Conservation (phyloP, 2,888 invertebrate genomes). For the Pocota personata region DNA sequence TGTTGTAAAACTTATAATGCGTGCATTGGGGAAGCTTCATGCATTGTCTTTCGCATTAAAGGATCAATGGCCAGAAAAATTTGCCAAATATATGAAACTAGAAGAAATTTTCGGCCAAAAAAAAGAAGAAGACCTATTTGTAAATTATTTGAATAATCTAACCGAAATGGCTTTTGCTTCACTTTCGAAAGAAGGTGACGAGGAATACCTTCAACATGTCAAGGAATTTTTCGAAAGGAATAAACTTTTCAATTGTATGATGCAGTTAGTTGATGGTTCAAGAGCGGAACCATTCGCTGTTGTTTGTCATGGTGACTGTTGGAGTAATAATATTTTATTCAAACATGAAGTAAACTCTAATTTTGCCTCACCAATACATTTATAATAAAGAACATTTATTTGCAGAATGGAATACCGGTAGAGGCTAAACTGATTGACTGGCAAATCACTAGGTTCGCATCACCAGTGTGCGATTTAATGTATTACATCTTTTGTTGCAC, state of each 20-base stretch:
- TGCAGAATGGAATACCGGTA: conserved; percentile 69
- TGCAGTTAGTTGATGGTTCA: conserved; percentile 73
- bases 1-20: conserved; percentile 81
- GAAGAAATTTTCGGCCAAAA: conserved; percentile 78
- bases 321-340: conserved; percentile 81
- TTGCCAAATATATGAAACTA: conserved; percentile 75
- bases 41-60: conserved; percentile 83
- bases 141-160: conserved; percentile 76
- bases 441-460: conserved; percentile 80
- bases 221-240: conserved; percentile 73
- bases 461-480: conserved; percentile 79
- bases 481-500: conserved; percentile 80
- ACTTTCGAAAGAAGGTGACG: conserved; percentile 71
- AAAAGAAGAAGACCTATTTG: conserved; percentile 75
- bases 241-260: conserved; percentile 75
- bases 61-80: conserved; percentile 76
- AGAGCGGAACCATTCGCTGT: conserved; percentile 80
- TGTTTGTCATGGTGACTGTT: conserved; percentile 81
- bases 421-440: conserved; percentile 79
- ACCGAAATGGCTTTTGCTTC: conserved; percentile 75
- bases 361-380: background rate
- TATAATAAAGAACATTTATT: conserved; percentile 6
- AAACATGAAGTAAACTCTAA: conserved; percentile 69
- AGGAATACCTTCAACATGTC: conserved; percentile 66
- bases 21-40: conserved; percentile 83